Evolutionary conservation across 2,888 invertebrate species (phyloP), one percentile per base, ranked within the genome.

Genomic region (Rhorus exstirpatorius): DNA sequence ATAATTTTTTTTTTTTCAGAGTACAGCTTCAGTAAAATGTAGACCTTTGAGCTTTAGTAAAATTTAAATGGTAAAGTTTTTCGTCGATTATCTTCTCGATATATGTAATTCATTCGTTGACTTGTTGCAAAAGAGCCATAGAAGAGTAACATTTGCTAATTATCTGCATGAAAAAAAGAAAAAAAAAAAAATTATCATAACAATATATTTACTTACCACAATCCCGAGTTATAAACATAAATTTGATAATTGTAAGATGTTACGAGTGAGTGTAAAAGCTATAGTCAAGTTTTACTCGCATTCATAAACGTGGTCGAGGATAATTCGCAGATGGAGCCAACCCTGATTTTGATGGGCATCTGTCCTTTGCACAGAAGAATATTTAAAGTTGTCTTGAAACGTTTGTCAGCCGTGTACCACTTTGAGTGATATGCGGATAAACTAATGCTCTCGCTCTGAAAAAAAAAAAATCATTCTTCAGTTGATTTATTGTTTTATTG

Each of bases 121-220:
- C 77, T 67, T 60, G 79, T 17, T 84, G 53, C 26, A 84, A 49
- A 51, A 84, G 70, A 38, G 83, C 83, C 79, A 84, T 74, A n/a
- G 79, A 79, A 0, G 84, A 84, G 55, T 84, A 79, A 79, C 75
- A 79, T 51, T 79, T 85, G 79, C 81, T 79, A 4, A 85, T 67
- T 35, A 85, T 83, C 83, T 81, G 71, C 2, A 49, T 8, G 19
- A 46, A 81, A 49, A 55, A 58, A 55, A 49, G 14, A 55, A 55
- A 3, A 17, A 21, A 60, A 31, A 24, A 24, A 6, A 21, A 19
- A 68, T 19, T 49, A 31, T 63, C n/a, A 17, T 44, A n/a, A n/a
- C n/a, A n/a, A n/a, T n/a, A n/a, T n/a, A n/a, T n/a, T n/a, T n/a
- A n/a, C n/a, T n/a, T n/a, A n/a, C n/a, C n/a, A n/a, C n/a, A n/a